Evolutionary conservation across 2,888 invertebrate genomes (phyloP), one percentile per base, ranked within the genome.

Genomic region (Uloborus plumipes): DNA sequence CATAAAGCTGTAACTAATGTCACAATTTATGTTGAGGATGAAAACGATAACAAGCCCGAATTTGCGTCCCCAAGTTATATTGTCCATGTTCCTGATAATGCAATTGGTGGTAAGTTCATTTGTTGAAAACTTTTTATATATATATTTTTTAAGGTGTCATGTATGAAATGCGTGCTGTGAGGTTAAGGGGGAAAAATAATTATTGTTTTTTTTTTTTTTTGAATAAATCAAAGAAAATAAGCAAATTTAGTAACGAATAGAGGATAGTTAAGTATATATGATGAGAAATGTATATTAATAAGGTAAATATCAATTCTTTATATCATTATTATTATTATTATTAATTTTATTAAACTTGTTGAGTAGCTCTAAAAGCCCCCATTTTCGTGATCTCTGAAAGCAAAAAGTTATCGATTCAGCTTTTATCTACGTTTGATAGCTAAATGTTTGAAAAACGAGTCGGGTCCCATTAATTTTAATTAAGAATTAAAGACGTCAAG

Each of bases 21-120:
- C 64, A 95, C 94, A 4, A 85, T 89, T 47, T 66, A 75, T 20
- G 87, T 90, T 6, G 85, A 86, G 31, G 90, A 90, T 84, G 88
- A 88, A 65, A 90, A 90, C 85, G 90, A 90, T 86, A 89, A 90
- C 80, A 85, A 87, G 11, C 90, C 90, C 0, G 82, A 85, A 51
- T 90, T 89, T 90, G 91, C 93, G 9, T 92, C 93, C 82, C 91
- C 92, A 1, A 92, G 92, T 84, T 96, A 95, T 88, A 93, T 93
- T 86, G 93, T 95, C 20, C 93, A 94, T 86, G 93, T 97, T 76
- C 94, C 96, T 0, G 95, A 96, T 88, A 92, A 93, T 49, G 95
- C 94, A 0, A 91, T 92, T 84, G 90, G 92, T 72, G 95, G 94
- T 88, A 92, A 87, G 88, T 71, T 49, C n/a, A n/a, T 47, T 31